Percentiles rank a stretch among this genome's conserved stretches.
These are phyloP conservation scores for Phyllotreta cruciferae DNA, from an alignment of 2,888 invertebrate species.

Conservation along the genomic window DNA sequence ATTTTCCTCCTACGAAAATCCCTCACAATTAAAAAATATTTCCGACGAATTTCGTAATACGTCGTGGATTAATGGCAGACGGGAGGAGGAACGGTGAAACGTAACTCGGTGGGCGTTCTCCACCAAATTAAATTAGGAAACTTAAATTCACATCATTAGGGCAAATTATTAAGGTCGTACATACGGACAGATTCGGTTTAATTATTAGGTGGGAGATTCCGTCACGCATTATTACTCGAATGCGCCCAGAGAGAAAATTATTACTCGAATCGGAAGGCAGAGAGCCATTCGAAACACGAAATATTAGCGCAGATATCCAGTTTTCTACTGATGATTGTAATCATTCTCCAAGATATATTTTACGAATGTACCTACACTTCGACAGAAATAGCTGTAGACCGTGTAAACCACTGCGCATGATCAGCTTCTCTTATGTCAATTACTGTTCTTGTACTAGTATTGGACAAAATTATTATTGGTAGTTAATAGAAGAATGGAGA, in stretches of 20 bases:
- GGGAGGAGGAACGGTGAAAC: conserved; percentile 15
- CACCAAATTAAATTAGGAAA: conserved; percentile 29
- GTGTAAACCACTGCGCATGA: too few relatives aligned
- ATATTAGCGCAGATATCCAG: neutral
- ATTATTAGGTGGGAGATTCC: conserved; percentile 23
- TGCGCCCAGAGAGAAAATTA: conserved; percentile 6
- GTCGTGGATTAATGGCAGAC: conserved; percentile 26
- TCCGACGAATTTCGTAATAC: conserved; percentile 21
- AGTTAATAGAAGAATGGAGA: too few relatives aligned
- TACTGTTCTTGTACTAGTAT: too few relatives aligned
- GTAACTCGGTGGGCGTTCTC: conserved; percentile 29
- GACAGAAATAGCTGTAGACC: too few relatives aligned
- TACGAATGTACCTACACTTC: too few relatives aligned
- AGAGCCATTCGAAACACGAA: neutral
- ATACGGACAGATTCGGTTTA: conserved; percentile 31
- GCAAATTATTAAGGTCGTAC: conserved; percentile 29
- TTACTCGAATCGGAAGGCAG: neutral
- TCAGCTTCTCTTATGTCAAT: too few relatives aligned
- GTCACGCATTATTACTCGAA: conserved; percentile 15
- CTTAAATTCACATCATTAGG: conserved; percentile 33
- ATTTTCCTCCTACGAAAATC: too few relatives aligned
- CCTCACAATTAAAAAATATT: neutral
- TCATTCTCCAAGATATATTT: too few relatives aligned
- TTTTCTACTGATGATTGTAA: too few relatives aligned
- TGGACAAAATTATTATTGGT: too few relatives aligned